A percentile compares a stretch with the other conserved stretches of the same genome.
These are phyloP conservation scores for Ambastaia sidthimunki DNA, from an alignment of 2,797 vertebrate genomes.

Conservation along the genomic window DNA sequence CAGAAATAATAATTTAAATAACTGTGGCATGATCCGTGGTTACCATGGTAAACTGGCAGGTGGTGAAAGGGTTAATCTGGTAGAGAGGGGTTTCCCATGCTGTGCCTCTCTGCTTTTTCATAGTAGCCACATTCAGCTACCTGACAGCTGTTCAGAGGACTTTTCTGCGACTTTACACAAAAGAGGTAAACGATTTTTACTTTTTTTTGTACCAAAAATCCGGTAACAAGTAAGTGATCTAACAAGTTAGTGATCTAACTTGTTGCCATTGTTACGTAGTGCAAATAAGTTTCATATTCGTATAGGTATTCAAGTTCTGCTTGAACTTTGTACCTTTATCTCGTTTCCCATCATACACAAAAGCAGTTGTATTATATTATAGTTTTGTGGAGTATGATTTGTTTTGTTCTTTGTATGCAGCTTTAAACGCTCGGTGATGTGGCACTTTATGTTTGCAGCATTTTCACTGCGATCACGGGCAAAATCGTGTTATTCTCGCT, in stretches of 20 bases:
- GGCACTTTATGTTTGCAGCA: neutral
- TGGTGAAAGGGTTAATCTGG: neutral
- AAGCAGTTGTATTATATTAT: neutral
- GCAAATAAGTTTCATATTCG: neutral
- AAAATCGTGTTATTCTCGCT: neutral
- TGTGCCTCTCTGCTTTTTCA: neutral
- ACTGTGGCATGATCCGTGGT: neutral
- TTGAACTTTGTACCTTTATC: neutral
- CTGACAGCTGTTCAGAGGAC: slow-evolving; percentile 11
- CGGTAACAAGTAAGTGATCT: neutral
- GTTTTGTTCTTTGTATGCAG: neutral
- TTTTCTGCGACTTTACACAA: slow-evolving; percentile 10
- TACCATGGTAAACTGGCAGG: neutral
- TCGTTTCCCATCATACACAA: neutral
- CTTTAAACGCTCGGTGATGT: slow-evolving; percentile 25
- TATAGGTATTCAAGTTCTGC: neutral
- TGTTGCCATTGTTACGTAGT: neutral
- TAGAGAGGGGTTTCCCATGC: neutral
- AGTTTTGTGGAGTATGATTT: too few relatives aligned
- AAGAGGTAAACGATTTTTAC: slow-evolving; percentile 24
- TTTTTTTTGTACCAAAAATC: neutral
- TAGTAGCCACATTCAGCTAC: neutral
- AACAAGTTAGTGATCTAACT: neutral
- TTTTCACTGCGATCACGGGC: neutral
- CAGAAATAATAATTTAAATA: neutral